phyloP scores from a whole-genome alignment of 1,140 invertebrate genomes.

The Idris sp. region DNA sequence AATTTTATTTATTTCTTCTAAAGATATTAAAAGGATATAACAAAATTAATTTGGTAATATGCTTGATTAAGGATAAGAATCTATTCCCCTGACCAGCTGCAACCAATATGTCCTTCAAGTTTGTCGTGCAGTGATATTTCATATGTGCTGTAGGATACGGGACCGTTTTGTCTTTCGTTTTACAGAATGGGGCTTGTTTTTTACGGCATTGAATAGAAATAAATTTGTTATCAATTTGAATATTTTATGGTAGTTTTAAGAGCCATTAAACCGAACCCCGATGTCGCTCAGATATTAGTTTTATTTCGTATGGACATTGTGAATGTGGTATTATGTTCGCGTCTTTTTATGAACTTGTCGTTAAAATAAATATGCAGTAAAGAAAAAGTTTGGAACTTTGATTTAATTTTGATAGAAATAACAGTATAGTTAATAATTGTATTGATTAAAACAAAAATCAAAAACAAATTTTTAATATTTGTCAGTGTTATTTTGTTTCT shows the following conservation, averaged over 20 bases:
- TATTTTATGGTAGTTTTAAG: constrained; percentile 43
- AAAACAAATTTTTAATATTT: no score
- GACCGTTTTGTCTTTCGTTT: constrained; percentile 13
- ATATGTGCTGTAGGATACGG: constrained; percentile 17
- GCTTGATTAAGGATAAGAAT: no score
- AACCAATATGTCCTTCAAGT: constrained; percentile 51
- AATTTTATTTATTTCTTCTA: no score
- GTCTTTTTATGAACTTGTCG: constrained; percentile 41
- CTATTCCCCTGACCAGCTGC: constrained; percentile 46
- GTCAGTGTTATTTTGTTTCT: no score
- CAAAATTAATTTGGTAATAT: no score
- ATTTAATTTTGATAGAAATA: no score
- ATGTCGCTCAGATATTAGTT: constrained; percentile 21
- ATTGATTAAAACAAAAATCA: no score
- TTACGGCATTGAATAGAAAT: constrained; percentile 14
- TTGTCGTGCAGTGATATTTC: constrained; percentile 44
- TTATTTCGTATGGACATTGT: constrained; percentile 3
- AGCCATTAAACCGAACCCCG: constrained; percentile 20
- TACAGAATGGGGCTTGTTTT: constrained; percentile 7
- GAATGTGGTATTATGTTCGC: constrained; percentile 17
- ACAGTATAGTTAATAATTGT: no score
- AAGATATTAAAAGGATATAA: no score
- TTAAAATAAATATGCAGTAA: constrained; percentile 9
- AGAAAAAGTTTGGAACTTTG: no score
- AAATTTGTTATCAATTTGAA: constrained; percentile 51